Evolutionary conservation across 2,797 vertebrate genomes (phyloP).

Genomic region (Aulostomus chinensis): DNA sequence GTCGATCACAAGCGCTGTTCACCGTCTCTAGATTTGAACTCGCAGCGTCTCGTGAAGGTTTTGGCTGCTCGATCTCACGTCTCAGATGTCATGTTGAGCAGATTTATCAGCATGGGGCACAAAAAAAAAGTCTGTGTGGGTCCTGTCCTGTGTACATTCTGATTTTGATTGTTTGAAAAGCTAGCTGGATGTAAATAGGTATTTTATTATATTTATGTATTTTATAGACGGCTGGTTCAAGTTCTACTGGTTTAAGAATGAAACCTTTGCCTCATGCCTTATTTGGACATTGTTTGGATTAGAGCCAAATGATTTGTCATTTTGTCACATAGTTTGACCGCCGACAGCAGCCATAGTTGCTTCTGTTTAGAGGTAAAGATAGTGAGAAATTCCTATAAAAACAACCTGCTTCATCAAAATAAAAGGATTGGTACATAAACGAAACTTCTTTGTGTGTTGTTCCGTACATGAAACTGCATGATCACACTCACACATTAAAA

Average conservation of each 20-base stretch:
- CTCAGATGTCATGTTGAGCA: conserved; percentile 7
- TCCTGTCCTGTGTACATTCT: conserved; percentile 54
- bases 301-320: conserved; percentile 20
- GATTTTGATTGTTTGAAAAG: conserved; percentile 61
- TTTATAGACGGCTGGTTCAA: conserved; percentile 67
- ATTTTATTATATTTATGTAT: conserved; percentile 79
- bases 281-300: conserved; percentile 54
- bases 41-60: neutral
- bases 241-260: conserved; percentile 51
- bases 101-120: conserved; percentile 8
- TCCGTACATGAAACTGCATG: neutral
- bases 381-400: conserved; percentile 6
- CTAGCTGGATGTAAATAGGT: conserved; percentile 71
- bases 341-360: conserved; percentile 13
- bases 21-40: neutral
- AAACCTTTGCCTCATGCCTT: conserved; percentile 66
- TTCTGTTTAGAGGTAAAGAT: conserved; percentile 22
- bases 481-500: no score
- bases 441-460: conserved; percentile 9
- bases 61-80: conserved; percentile 38
- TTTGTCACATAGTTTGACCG: conserved; percentile 26
- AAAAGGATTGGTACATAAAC: conserved; percentile 38
- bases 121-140: conserved; percentile 32
- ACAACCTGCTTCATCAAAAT: conserved; percentile 38
- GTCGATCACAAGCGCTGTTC: no score